Conservation (phyloP, 2,888 invertebrate genomes). For the Coleophora deauratella region DNA sequence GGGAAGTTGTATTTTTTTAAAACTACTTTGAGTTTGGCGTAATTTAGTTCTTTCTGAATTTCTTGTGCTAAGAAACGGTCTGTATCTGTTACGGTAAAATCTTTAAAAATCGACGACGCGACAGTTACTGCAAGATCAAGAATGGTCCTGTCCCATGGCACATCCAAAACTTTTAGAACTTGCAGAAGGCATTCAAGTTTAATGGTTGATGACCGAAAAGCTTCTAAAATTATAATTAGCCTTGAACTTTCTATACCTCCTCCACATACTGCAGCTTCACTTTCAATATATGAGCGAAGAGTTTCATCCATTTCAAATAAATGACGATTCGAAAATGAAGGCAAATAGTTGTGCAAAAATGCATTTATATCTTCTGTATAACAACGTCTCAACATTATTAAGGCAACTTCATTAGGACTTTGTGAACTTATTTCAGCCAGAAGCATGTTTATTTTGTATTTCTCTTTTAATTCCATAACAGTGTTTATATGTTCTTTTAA, state of each 20-base stretch:
- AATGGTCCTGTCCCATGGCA: slow-evolving; percentile 53
- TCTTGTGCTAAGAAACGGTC: slow-evolving; percentile 49
- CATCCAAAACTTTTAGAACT: slow-evolving; percentile 59
- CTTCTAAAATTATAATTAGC: slow-evolving; percentile 46
- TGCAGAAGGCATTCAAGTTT: slow-evolving; percentile 56
- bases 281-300: slow-evolving; percentile 52
- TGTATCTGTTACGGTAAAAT: slow-evolving; percentile 49
- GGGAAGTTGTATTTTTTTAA: slow-evolving; percentile 65
- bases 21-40: slow-evolving; percentile 59
- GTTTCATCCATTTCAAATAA: slow-evolving; percentile 59
- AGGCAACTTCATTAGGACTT: slow-evolving; percentile 53
- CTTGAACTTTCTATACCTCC: slow-evolving; percentile 54
- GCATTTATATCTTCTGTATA: slow-evolving; percentile 61
- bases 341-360: slow-evolving; percentile 55
- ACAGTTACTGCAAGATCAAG: slow-evolving; percentile 43
- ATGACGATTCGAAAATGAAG: slow-evolving; percentile 51
- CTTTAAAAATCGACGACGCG: slow-evolving; percentile 44
- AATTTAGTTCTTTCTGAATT: slow-evolving; percentile 57
- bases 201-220: slow-evolving; percentile 45
- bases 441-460: slow-evolving; percentile 62
- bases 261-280: slow-evolving; percentile 54
- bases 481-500: slow-evolving; percentile 53
- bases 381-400: slow-evolving; percentile 64
- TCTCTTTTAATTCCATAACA: slow-evolving; percentile 58
- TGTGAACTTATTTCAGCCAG: slow-evolving; percentile 55